Evolutionary conservation across 2,888 invertebrate genomes (phyloP), one percentile per base, ranked within the genome.

Genomic region (Scaptodrosophila latifasciaeformis): DNA sequence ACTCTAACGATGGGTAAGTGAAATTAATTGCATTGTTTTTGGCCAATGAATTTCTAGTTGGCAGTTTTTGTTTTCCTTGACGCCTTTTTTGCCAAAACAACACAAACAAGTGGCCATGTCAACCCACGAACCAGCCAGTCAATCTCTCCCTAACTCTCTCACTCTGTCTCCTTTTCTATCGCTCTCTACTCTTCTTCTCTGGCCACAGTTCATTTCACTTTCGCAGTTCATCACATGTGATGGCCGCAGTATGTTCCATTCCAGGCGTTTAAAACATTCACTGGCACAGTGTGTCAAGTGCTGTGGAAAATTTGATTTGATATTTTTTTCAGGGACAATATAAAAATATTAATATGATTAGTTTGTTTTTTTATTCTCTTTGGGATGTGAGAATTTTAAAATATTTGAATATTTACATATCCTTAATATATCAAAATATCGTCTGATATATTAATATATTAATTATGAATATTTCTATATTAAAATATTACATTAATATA

Each of bases 1-100:
- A n/a, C 34, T 59, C 54, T 46, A 47, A 58, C 70, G 65, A 72
- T 67, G 79, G 70, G 82, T 83, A 83, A 84, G 84, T 84, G 81
- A 84, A 84, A 84, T 84, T 83, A 83, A 83, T 84, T 83, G 84
- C 82, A 80, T 75, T 84, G 81, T 82, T 82, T 80, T 82, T 81
- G 71, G 70, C 72, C 82, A 81, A 80, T 83, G 77, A 77, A 75
- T 81, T 81, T 68, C 70, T 78, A 64, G 64, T 77, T 71, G 65
- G 60, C 68, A 65, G 70, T 78, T 81, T 75, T 82, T 78, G 78
- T 78, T 72, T 62, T 78, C 75, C 72, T 77, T 74, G 75, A 67
- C 71, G 78, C 76, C 78, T 78, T 65, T 75, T 75, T 56, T 59
- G 58, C 67, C 24, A 37, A 61, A 53, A 24, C 42, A 47, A 27